Evolutionary conservation across 1,140 invertebrate species (phyloP).

Genomic region (Batillaria attramentaria): DNA sequence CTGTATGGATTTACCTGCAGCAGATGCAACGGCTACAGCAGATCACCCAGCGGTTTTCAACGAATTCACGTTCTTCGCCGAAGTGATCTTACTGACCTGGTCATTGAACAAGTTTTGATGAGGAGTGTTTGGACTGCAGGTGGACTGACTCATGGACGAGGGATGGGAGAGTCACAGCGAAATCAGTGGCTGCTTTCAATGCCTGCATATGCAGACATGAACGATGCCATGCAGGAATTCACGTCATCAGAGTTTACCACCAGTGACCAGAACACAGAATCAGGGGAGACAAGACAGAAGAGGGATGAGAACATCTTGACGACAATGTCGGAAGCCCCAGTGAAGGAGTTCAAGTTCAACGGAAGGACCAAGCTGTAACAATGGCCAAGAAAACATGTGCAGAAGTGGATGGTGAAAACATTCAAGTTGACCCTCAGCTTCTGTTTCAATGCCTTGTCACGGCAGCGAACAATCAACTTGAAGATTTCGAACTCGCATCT

Average conservation of each 20-base stretch:
- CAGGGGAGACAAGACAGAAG: neutral
- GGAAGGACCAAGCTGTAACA: conserved; percentile 34
- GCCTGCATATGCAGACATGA: conserved; percentile 52
- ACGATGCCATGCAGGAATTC: conserved; percentile 37
- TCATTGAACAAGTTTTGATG: too few relatives aligned
- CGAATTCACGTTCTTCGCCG: too few relatives aligned
- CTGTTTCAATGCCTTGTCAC: conserved; percentile 39
- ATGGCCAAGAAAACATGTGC: conserved; percentile 29
- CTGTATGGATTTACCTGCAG: too few relatives aligned
- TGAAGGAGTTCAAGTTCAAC: conserved; percentile 31
- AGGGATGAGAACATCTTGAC: conserved; percentile 35
- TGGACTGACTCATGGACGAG: too few relatives aligned
- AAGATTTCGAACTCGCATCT: neutral
- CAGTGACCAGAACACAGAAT: conserved; percentile 46
- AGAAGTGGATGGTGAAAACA: conserved; percentile 34
- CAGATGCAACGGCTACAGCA: too few relatives aligned
- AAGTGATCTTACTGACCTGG: too few relatives aligned
- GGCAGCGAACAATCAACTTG: neutral
- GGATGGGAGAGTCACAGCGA: conserved; percentile 51
- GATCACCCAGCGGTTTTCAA: too few relatives aligned
- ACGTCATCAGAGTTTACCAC: conserved; percentile 32
- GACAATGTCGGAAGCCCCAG: conserved; percentile 29
- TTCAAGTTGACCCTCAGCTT: conserved; percentile 43
- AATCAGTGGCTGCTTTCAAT: conserved; percentile 48
- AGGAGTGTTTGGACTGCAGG: too few relatives aligned